Conservation (phyloP, 2,888 invertebrate genomes). For the Drosophila greeni region DNA sequence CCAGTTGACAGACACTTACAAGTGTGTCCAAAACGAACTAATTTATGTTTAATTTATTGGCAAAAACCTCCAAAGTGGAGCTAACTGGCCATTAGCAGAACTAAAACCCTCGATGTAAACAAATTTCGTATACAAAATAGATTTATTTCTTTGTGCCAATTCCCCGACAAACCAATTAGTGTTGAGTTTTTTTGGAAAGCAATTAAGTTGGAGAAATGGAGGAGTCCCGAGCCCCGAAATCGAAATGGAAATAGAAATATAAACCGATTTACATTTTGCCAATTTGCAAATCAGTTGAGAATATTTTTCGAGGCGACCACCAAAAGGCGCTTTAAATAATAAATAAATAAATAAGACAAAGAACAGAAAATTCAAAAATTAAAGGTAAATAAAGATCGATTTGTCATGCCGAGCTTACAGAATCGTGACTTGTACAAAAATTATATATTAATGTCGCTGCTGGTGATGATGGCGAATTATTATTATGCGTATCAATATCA, state of each 20-base stretch:
- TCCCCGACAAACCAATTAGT: constrained; percentile 36
- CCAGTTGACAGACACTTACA: constrained; percentile 20
- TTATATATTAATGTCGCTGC: constrained; percentile 6
- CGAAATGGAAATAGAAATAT: constrained; percentile 9
- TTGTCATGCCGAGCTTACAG: constrained; percentile 52
- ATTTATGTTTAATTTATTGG: constrained; percentile 31
- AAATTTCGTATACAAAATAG: constrained; percentile 28
- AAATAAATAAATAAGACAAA: constrained; percentile 1
- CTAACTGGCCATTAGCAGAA: constrained; percentile 30
- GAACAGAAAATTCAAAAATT: not conserved
- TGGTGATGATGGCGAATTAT: constrained; percentile 31
- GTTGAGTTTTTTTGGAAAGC: constrained; percentile 17
- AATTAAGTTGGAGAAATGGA: constrained; percentile 27
- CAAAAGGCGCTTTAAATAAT: constrained; percentile 13
- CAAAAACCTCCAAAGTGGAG: constrained; percentile 8
- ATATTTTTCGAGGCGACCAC: constrained; percentile 22
- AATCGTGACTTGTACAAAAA: constrained; percentile 60
- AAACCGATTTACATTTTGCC: constrained; percentile 36
- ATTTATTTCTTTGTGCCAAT: constrained; percentile 42
- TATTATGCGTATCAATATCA: constrained; percentile 53
- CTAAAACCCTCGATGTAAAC: constrained; percentile 17
- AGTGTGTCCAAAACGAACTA: constrained; percentile 1
- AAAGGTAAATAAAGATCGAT: constrained; percentile 34
- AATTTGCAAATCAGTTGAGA: constrained; percentile 57
- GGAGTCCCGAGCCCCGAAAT: not conserved